Base-by-base conservation (phyloP, 2,797 vertebrate species). In the Phrynocephalus forsythii region DNA sequence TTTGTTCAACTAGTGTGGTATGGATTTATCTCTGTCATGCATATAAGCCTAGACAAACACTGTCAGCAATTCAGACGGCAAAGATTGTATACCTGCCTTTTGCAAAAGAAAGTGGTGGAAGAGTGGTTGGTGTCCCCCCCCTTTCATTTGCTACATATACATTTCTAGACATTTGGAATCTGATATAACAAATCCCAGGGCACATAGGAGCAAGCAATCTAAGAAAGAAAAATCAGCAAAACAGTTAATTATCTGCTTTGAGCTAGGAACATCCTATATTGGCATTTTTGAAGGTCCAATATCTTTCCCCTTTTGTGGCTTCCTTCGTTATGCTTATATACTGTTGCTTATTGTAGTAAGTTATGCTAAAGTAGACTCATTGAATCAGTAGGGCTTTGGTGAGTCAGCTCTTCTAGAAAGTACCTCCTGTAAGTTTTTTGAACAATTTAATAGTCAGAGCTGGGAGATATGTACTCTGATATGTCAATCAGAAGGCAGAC, bases 41-140 rank as follows among this genome's bases (percentile, higher is more conserved):
- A 78, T 63, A 86, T 66, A 60, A 73, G 84, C 73, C 16, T n/a
- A 5, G 33, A 13, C 82, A 82, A 91, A 71, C 79, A 78, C 0
- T 38, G 87, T 0, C 84, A 91, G 22, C 3, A 67, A 79, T 87
- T 73, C 87, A 28, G 79, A 89, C 76, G 87, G 30, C 77, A 88
- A 63, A 3, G 44, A 16, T 85, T 83, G 60, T 82, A 30, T 38
- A 16, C 6, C 22, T 77, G 52, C 52, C 26, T 50, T 44, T 2
- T 79, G 15, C 4, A 30, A 67, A 78, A 83, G 33, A 66, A 0
- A 72, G 52, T 38, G 10, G 1, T 38, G 18, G 22, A 38, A 28
- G n/a, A 24, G 56, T 44, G 38, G 18, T 5, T 60, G 3, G 10
- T 48, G 7, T 63, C 38, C 7, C 28, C 20, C 20, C 18, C 38